Conservation (phyloP, 2,797 vertebrate genomes). For the Cuniculus paca region DNA sequence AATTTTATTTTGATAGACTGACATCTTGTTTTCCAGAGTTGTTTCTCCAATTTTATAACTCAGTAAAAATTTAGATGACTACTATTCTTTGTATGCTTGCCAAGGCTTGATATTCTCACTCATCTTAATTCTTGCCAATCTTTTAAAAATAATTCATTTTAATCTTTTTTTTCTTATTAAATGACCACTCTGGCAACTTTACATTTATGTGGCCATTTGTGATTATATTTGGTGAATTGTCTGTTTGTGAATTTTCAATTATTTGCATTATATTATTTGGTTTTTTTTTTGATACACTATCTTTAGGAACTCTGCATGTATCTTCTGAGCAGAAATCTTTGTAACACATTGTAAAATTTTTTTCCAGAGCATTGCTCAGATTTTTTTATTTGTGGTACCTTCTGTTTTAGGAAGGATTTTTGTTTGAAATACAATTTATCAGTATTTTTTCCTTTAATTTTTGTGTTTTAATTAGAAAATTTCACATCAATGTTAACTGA, state of each 20-base stretch:
- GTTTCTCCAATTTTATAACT: conserved; percentile 63
- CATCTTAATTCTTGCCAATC: conserved; percentile 49
- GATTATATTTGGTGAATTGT: conserved; percentile 2
- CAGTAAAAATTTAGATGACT: conserved; percentile 31
- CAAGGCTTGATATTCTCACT: conserved; percentile 17
- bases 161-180: conserved; percentile 38
- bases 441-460: background rate
- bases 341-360: background rate
- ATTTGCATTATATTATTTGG: background rate
- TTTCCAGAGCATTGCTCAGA: background rate
- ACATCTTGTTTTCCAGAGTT: conserved; percentile 46
- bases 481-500: background rate
- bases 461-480: conserved; percentile 30
- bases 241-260: background rate
- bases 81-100: conserved; percentile 16
- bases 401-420: conserved; percentile 32
- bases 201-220: conserved; percentile 37
- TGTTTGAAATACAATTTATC: background rate
- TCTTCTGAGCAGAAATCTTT: background rate
- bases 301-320: background rate
- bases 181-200: background rate
- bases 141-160: conserved; percentile 51
- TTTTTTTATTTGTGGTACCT: conserved; percentile 12
- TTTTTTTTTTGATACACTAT: background rate
- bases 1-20: conserved; percentile 57